A percentile compares a stretch with the other conserved stretches of the same genome.
Conservation (phyloP, 2,113 vertebrate genomes). For the Paracanthobrama guichenoti region DNA sequence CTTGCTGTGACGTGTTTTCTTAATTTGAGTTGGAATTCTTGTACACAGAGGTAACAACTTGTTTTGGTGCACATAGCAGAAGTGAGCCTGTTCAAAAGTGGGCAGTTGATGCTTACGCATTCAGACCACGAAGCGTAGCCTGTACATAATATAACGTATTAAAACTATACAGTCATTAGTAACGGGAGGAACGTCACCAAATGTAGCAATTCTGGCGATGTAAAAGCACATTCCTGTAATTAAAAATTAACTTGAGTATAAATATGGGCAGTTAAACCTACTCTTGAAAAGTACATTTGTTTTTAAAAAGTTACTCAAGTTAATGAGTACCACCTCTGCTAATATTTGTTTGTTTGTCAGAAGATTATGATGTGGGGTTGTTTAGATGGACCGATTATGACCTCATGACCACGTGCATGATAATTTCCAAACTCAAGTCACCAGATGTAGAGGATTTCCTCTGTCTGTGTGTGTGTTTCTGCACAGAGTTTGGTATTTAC, state of each 20-base stretch:
- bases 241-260: neutral
- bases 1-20: neutral
- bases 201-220: neutral
- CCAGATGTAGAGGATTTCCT: constrained; percentile 1
- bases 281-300: neutral
- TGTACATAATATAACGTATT: too few relatives aligned
- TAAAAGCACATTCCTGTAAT: neutral
- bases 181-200: neutral
- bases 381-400: neutral
- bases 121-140: too few relatives aligned
- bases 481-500: constrained; percentile 38
- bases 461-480: neutral
- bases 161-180: neutral
- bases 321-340: neutral
- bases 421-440: constrained; percentile 29
- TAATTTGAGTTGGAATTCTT: neutral
- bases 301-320: neutral
- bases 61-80: neutral
- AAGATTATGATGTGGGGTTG: neutral
- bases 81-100: neutral
- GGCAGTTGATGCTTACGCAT: neutral
- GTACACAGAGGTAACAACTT: neutral
- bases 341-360: neutral
- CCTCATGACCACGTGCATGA: constrained; percentile 10
- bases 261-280: neutral